Conservation (phyloP, 2,113 vertebrate species). For the Ctenodactylus gundi region DNA sequence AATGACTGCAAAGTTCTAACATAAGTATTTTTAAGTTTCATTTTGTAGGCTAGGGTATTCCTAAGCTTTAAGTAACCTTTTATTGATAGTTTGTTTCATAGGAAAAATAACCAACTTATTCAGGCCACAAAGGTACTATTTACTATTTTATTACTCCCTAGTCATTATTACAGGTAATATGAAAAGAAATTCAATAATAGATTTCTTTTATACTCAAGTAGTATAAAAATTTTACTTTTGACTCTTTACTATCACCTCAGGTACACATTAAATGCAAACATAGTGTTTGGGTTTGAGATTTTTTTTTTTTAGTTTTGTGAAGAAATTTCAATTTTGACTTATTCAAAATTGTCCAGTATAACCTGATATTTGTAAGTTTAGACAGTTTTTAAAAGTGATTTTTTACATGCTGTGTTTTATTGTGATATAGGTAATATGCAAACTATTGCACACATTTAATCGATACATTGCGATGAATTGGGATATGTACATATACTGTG, state of each 20-base stretch:
- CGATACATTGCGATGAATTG: background rate
- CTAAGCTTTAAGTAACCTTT: conserved; percentile 46
- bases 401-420: background rate
- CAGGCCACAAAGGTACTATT: conserved; percentile 12
- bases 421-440: background rate
- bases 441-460: background rate
- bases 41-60: background rate
- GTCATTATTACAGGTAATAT: conserved; percentile 47
- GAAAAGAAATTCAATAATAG: conserved; percentile 24
- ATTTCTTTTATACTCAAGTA: conserved; percentile 10
- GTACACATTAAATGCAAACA: conserved; percentile 10
- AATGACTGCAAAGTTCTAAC: background rate
- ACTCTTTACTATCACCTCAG: background rate
- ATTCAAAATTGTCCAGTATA: background rate
- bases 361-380: background rate
- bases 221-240: conserved; percentile 37
- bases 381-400: background rate
- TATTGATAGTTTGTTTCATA: conserved; percentile 3
- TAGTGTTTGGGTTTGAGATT: background rate
- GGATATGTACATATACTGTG: background rate
- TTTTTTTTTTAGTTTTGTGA: background rate
- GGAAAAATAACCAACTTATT: conserved; percentile 48
- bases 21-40: conserved; percentile 62
- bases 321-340: conserved; percentile 27
- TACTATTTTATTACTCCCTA: conserved; percentile 33